These are phyloP conservation scores for western clawed frog (Xenopus tropicalis) DNA, from an alignment of 2,113 vertebrate genomes.

Conservation along the genomic window DNA sequence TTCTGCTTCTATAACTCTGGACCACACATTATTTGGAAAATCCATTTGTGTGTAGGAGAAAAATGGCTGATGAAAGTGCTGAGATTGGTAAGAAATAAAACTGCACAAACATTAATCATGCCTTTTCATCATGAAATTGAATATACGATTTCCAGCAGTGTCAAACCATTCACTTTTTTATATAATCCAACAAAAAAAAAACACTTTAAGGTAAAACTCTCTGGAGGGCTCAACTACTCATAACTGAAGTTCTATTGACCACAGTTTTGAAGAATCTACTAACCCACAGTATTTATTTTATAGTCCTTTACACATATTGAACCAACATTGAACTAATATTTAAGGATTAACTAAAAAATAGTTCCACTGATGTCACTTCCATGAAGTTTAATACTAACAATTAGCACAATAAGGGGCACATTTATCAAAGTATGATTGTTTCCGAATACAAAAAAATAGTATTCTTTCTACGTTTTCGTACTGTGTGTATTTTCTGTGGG, in stretches of 20 bases:
- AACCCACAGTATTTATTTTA: background rate
- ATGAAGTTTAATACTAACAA: too few relatives aligned
- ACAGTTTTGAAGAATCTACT: conserved; percentile 16
- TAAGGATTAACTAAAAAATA: background rate
- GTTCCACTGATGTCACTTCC: too few relatives aligned
- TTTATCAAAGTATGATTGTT: too few relatives aligned
- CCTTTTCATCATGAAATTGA: conserved; percentile 43
- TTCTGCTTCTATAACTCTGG: background rate
- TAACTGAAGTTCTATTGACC: conserved; percentile 30
- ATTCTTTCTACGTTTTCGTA: too few relatives aligned
- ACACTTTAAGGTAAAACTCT: conserved; percentile 35
- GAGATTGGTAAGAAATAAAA: conserved; percentile 41
- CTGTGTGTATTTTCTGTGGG: too few relatives aligned
- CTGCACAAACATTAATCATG: conserved; percentile 43
- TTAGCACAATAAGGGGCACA: too few relatives aligned
- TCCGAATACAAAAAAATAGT: too few relatives aligned
- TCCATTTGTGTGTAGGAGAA: conserved; percentile 33
- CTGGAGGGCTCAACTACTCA: background rate
- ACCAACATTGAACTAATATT: background rate
- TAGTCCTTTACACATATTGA: background rate
- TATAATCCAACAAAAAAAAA: conserved; percentile 42
- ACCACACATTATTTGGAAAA: conserved; percentile 43
- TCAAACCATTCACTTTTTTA: conserved; percentile 40
- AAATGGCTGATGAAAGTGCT: conserved; percentile 42
- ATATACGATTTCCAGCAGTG: conserved; percentile 37